Percentiles rank a stretch among this genome's conserved stretches.
These are phyloP conservation scores for Pristionchus exspectatus DNA, from an alignment of 2,888 invertebrate genomes.

Conservation along the genomic window DNA sequence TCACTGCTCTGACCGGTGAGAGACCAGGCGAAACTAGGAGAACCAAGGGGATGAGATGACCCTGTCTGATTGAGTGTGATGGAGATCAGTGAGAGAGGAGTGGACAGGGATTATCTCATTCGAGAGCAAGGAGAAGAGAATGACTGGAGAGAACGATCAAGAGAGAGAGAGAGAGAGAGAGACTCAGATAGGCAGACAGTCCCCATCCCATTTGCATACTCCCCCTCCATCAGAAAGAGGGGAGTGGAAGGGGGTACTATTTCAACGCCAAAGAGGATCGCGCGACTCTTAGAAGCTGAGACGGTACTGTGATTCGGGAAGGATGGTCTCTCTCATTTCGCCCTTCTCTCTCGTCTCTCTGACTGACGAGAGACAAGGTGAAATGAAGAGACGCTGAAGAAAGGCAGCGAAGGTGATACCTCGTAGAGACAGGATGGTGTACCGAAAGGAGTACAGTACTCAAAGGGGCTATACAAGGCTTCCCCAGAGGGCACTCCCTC, in stretches of 20 bases:
- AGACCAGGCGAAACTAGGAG: too few species aligned
- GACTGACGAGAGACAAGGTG: too few species aligned
- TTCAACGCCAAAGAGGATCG: slow-evolving; percentile 5
- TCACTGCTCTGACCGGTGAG: too few species aligned
- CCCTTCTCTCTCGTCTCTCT: neutral
- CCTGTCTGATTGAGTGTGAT: slow-evolving; percentile 45
- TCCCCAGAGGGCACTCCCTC: too few species aligned
- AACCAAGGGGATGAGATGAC: neutral
- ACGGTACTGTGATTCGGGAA: neutral
- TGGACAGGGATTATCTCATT: slow-evolving; percentile 27
- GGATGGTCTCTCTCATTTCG: neutral
- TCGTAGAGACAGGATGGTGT: too few species aligned
- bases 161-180: slow-evolving; percentile 1
- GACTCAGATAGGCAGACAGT: neutral
- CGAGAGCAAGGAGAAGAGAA: neutral
- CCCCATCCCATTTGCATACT: slow-evolving; percentile 7
- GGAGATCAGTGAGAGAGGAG: neutral
- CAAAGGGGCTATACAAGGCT: too few species aligned
- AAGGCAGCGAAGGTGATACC: too few species aligned
- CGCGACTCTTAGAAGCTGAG: neutral
- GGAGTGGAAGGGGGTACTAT: neutral
- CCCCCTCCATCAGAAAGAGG: neutral
- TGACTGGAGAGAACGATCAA: neutral
- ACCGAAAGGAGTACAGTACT: too few species aligned
- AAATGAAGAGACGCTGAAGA: too few species aligned